Evolutionary conservation across 2,888 invertebrate species (phyloP).

Genomic region (Drosophila mimica): DNA sequence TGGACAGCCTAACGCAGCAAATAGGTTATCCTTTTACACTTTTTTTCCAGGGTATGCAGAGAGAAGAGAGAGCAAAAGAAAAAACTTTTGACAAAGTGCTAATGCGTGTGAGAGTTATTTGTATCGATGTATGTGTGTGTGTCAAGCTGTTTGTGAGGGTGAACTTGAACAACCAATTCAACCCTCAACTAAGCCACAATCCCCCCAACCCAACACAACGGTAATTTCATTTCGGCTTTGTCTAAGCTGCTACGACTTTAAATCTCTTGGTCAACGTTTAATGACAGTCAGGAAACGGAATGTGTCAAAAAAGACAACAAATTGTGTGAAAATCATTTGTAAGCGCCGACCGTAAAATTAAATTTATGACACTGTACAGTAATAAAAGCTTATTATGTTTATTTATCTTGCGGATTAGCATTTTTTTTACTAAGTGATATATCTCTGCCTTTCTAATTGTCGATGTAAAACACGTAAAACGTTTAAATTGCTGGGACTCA

Average conservation of each 20-base stretch:
- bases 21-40: not conserved
- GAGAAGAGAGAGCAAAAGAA: constrained; percentile 25
- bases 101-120: constrained; percentile 61
- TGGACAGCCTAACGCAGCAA: not conserved
- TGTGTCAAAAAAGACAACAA: not conserved
- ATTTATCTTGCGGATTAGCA: not conserved
- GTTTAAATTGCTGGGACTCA: not conserved
- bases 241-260: constrained; percentile 43
- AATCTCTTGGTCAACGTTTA: constrained; percentile 42
- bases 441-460: not conserved
- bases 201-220: not conserved
- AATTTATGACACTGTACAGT: not conserved
- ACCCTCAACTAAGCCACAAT: constrained; percentile 5
- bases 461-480: not conserved
- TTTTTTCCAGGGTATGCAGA: constrained; percentile 8
- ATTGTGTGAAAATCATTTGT: not conserved
- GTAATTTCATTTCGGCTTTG: constrained; percentile 37
- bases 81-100: constrained; percentile 64
- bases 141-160: not conserved
- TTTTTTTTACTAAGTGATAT: not conserved
- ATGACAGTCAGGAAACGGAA: constrained; percentile 22
- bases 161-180: constrained; percentile 14
- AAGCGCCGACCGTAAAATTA: not conserved
- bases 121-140: not conserved
- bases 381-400: constrained; percentile 4